Evolutionary conservation across 1,140 invertebrate species (phyloP), one percentile per base, ranked within the genome.

Genomic region (Drosophila seguyi): DNA sequence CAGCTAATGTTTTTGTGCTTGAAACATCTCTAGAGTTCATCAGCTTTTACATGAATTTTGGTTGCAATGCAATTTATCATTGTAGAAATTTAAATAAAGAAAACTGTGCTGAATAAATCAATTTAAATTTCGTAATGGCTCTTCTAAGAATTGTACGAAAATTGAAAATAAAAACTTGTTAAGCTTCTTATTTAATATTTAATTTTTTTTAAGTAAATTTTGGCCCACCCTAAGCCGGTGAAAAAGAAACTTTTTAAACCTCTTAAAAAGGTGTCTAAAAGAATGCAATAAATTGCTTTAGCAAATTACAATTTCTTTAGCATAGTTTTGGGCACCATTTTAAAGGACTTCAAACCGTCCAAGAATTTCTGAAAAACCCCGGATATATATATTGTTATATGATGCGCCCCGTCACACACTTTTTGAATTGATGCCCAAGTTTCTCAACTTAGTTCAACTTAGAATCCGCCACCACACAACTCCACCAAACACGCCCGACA

Each of bases 401-500:
- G 53, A 50, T 29, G 47, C 47, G 4, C 10, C 16, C 47, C 16
- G 16, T 10, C 18, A 52, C 29, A 31, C 6, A 59, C 6, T 31
- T 42, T 31, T 50, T 47, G 39, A 34, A 20, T 22, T 22, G 14
- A 57, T 41, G 60, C 45, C 27, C 20, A n/a, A 57, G 20, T 42
- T 57, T 47, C 34, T 13, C 22, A 47, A 48, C 22, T 50, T 57
- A 77, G 78, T 72, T 62, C 42, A 80, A 53, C 52, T 42, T 59
- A 79, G 58, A 59, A 47, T 53, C 41, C 57, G 63, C 44, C 36
- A n/a, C n/a, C 41, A 80, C 63, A 60, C 31, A 53, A 20, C 31
- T 79, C 50, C 62, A 45, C 75, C 42, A 39, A 36, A 79, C 58
- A 75, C 58, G 48, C 39, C 53, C 52, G 38, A 74, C 59, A 42